These are phyloP conservation scores for Rhabdomys dilectus DNA, from an alignment of 2,113 vertebrate species.

Conservation along the genomic window DNA sequence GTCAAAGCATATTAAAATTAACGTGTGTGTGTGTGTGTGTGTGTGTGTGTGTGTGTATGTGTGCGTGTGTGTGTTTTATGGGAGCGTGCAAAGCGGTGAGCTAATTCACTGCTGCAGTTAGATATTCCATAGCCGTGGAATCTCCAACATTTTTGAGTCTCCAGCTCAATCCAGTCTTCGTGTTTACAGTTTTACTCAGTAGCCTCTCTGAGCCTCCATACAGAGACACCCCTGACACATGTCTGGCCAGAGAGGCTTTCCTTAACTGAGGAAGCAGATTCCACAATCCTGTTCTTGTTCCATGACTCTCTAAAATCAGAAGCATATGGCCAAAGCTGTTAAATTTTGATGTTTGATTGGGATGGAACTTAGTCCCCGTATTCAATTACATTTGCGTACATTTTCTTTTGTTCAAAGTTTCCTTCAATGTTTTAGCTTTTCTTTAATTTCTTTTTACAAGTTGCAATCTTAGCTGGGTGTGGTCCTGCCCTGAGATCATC, in stretches of 20 bases:
- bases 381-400: not conserved
- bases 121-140: not conserved
- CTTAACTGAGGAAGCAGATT: too few species aligned
- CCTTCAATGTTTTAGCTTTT: not conserved
- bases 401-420: not conserved
- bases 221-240: not conserved
- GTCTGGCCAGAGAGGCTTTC: too few species aligned
- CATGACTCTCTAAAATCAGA: not conserved
- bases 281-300: not conserved
- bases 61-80: too few species aligned
- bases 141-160: not conserved
- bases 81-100: too few species aligned
- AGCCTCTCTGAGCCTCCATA: not conserved
- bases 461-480: not conserved
- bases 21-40: too few species aligned
- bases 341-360: not conserved
- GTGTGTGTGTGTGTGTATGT: too few species aligned
- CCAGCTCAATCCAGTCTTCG: not conserved
- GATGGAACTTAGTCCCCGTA: not conserved
- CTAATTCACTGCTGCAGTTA: too few species aligned
- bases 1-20: too few species aligned
- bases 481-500: not conserved
- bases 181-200: not conserved
- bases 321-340: not conserved
- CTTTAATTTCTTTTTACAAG: too few species aligned